Evolutionary conservation across 2,888 invertebrate species (phyloP), one percentile per base, ranked within the genome.

Genomic region (Bellardia bayeri): DNA sequence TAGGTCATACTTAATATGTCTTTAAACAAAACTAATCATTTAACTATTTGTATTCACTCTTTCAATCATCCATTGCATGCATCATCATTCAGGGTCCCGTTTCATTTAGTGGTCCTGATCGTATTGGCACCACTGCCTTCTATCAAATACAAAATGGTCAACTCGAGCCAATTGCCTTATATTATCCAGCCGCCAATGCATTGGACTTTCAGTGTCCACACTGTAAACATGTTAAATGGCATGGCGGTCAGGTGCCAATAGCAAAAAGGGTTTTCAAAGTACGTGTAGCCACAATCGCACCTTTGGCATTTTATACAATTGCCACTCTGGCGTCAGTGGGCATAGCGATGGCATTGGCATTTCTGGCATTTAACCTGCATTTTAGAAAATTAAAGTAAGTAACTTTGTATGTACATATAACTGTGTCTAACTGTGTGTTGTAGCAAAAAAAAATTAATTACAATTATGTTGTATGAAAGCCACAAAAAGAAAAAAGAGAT

Each of bases 101-200:
- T 0, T 97, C 97, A 1, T 98, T 98, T 92, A 96, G 96, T 90
- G 98, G 98, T 4, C 97, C 98, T 0, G 98, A 98, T 93, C 95
- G 98, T 78, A 96, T 98, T 87, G 98, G 98, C 56, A 96, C 97
- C 89, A 97, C 98, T 0, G 96, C 97, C 9, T 96, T 98, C 91
- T 96, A 97, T 93, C 98, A 98, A 95, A 96, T 98, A 91, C 98
- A 98, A 95, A 96, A 95, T 86, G 96, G 96, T n/a, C 94, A 94
- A 85, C 95, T 96, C 85, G 95, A 95, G 89, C 95, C 96, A 58
- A 96, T 98, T 58, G 98, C 97, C 0, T 94, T 98, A 2, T 96
- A 95, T 92, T 94, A 95, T 93, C 91, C 97, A 94, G 94, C 95
- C 90, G 93, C 95, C 90, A 94, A 95, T 91, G 94, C 94, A 56